phyloP scores from a whole-genome alignment of 2,113 vertebrate genomes.

The Leiothrix lutea region DNA sequence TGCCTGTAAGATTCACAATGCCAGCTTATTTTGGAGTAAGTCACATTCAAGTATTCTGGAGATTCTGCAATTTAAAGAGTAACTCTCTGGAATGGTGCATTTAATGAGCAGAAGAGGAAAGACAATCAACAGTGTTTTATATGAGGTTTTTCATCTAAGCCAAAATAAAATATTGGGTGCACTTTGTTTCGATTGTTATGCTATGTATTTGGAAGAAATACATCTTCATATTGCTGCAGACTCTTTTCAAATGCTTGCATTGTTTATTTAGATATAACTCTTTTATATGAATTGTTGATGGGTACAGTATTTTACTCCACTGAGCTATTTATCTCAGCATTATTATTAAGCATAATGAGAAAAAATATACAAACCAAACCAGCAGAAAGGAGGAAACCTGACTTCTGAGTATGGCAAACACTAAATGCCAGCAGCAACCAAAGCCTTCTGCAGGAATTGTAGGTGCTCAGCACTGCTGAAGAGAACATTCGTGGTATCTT shows the following conservation, averaged over 20 bases:
- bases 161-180: conserved; percentile 20
- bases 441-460: not conserved
- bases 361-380: not conserved
- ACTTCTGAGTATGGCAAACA: not conserved
- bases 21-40: not conserved
- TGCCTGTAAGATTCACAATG: not conserved
- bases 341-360: conserved; percentile 30
- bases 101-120: conserved; percentile 37
- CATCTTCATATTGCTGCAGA: conserved; percentile 17
- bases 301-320: not conserved
- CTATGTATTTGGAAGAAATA: conserved; percentile 12
- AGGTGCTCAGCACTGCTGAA: not conserved
- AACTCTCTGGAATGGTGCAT: not conserved
- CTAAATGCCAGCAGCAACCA: not conserved
- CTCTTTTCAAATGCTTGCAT: not conserved
- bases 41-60: not conserved
- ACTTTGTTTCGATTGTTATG: conserved; percentile 22
- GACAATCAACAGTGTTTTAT: conserved; percentile 1
- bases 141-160: not conserved
- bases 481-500: not conserved
- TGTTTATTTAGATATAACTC: conserved; percentile 30
- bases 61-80: conserved; percentile 4
- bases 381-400: not conserved
- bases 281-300: conserved; percentile 15
- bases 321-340: not conserved